These are phyloP conservation scores for Xiphophorus birchmanni DNA, from an alignment of 2,797 vertebrate genomes.

Conservation along the genomic window DNA sequence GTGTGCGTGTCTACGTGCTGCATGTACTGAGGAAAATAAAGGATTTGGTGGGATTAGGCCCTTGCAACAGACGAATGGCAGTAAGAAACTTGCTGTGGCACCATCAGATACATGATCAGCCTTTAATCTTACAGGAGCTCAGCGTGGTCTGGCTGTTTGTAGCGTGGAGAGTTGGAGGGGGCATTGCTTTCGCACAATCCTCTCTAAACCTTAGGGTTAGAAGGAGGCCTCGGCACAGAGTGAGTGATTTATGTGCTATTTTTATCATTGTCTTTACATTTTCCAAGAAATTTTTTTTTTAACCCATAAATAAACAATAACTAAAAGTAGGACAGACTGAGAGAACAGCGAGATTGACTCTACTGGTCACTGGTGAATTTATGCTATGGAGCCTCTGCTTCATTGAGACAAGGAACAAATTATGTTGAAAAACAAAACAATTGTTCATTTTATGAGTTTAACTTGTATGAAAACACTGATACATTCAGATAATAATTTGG, in stretches of 20 bases:
- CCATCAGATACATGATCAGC: slow-evolving; percentile 72
- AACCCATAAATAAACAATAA: not conserved
- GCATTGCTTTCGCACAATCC: slow-evolving; percentile 70
- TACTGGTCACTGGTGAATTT: not conserved
- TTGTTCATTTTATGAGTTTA: not conserved
- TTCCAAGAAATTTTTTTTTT: slow-evolving; percentile 18
- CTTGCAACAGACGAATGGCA: slow-evolving; percentile 63
- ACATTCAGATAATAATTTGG: not conserved
- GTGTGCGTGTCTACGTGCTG: slow-evolving; percentile 56
- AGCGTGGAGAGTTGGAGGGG: slow-evolving; percentile 47
- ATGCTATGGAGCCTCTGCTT: not conserved
- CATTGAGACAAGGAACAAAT: not conserved
- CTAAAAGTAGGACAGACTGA: not conserved
- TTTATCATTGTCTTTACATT: slow-evolving; percentile 36
- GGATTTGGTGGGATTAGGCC: slow-evolving; percentile 78
- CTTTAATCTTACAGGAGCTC: slow-evolving; percentile 70
- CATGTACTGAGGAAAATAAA: slow-evolving; percentile 73
- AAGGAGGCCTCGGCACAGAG: slow-evolving; percentile 32
- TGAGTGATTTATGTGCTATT: slow-evolving; percentile 25
- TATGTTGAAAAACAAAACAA: not conserved
- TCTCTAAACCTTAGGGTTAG: slow-evolving; percentile 57
- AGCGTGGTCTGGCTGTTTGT: slow-evolving; percentile 1
- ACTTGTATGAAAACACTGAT: not conserved
- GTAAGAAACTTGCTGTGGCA: slow-evolving; percentile 64
- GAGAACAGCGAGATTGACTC: not conserved